Evolutionary conservation across 2,113 vertebrate species (phyloP).

Genomic region (Salvelinus namaycush): DNA sequence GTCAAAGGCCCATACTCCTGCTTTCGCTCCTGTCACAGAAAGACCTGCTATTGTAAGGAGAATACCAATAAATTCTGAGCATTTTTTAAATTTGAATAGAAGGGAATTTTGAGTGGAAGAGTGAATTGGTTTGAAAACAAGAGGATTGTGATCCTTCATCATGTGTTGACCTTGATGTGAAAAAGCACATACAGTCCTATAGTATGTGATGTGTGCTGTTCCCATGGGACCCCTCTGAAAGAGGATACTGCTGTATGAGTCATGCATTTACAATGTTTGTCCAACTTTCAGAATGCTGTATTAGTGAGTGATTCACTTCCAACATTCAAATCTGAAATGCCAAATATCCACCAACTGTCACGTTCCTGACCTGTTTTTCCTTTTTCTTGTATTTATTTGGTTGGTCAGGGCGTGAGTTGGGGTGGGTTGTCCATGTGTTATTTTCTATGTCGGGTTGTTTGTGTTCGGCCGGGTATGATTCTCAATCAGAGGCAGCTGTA

Average conservation of each 20-base stretch:
- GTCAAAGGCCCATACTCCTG: too few relatives aligned
- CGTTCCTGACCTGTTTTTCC: too few relatives aligned
- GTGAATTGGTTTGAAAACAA: background rate
- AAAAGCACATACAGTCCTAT: background rate
- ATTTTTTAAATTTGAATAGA: background rate
- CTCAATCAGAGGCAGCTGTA: too few relatives aligned
- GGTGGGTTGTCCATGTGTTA: too few relatives aligned
- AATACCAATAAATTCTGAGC: background rate
- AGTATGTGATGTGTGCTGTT: background rate
- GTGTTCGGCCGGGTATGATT: too few relatives aligned
- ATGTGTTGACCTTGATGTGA: background rate
- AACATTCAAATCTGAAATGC: background rate
- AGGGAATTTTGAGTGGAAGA: background rate
- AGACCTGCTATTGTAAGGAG: background rate
- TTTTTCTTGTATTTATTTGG: too few relatives aligned
- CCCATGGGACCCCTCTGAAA: background rate
- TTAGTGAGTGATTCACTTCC: background rate
- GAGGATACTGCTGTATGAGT: background rate
- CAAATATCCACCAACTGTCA: background rate
- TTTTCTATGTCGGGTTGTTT: too few relatives aligned
- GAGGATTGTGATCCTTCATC: background rate
- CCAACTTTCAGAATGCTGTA: background rate
- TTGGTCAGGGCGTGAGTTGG: too few relatives aligned
- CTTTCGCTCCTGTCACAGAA: background rate
- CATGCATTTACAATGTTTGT: background rate